Conservation (phyloP, 2,888 invertebrate species). For the Euzetes globulus region DNA sequence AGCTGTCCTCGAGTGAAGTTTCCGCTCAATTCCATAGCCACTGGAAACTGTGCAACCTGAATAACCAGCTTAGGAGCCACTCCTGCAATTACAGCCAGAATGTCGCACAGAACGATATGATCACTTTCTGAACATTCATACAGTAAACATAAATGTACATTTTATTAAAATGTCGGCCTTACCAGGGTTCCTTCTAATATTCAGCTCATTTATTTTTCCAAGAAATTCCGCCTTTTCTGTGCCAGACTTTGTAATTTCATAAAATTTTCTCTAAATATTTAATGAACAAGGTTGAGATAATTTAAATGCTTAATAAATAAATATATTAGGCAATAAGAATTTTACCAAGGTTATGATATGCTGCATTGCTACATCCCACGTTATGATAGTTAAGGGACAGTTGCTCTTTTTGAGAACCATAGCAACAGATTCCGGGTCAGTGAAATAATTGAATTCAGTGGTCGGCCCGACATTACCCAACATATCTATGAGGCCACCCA, state of each 20-base stretch:
- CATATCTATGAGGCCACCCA: conserved; percentile 44
- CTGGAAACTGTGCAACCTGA: not conserved
- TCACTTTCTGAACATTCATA: too few species aligned
- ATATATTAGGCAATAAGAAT: not conserved
- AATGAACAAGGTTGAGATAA: too few species aligned
- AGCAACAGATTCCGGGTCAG: conserved; percentile 68
- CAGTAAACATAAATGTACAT: too few species aligned
- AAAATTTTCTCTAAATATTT: conserved; percentile 30
- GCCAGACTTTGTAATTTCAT: not conserved
- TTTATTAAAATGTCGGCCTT: too few species aligned
- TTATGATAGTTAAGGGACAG: conserved; percentile 56
- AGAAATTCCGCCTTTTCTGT: conserved; percentile 32
- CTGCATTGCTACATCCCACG: conserved; percentile 58
- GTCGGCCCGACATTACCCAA: conserved; percentile 56
- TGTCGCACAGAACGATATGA: conserved; percentile 32
- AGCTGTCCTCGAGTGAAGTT: conserved; percentile 25
- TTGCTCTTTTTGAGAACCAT: conserved; percentile 57
- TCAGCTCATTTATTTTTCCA: not conserved
- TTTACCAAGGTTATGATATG: conserved; percentile 46
- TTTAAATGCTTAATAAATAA: too few species aligned
- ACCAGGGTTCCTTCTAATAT: not conserved
- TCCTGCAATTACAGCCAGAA: conserved; percentile 32
- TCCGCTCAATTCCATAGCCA: conserved; percentile 30
- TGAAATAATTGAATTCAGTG: conserved; percentile 69
- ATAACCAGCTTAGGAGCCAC: conserved; percentile 29